phyloP scores from a whole-genome alignment of 1,140 invertebrate species.

The Drosophila seguyi region DNA sequence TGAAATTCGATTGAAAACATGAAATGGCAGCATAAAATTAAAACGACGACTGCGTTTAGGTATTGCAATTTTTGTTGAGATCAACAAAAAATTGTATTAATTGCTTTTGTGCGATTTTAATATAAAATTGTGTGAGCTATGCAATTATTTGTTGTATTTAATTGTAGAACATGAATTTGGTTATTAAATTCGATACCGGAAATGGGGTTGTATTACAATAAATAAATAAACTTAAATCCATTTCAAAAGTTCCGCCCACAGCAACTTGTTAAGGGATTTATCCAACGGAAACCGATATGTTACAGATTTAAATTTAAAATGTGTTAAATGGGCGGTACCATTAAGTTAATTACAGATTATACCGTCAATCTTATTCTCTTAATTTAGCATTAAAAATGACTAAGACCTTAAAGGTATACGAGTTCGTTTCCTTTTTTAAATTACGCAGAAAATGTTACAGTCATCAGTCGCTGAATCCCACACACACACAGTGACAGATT shows the following conservation, averaged over 20 bases:
- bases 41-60: background rate
- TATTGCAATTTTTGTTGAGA: constrained; percentile 1
- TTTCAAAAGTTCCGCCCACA: background rate
- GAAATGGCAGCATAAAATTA: constrained; percentile 3
- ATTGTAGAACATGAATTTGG: background rate
- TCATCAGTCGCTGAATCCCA: constrained; percentile 23
- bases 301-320: constrained; percentile 9
- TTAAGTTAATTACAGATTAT: constrained; percentile 18
- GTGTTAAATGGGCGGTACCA: constrained; percentile 15
- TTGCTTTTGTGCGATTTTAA: background rate
- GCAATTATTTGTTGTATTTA: background rate
- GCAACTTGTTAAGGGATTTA: background rate
- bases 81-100: background rate
- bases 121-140: background rate
- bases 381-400: constrained; percentile 3
- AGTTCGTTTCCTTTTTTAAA: constrained; percentile 27
- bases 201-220: background rate
- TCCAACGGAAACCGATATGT: constrained; percentile 1
- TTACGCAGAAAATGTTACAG: constrained; percentile 26
- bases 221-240: background rate
- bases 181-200: constrained; percentile 1
- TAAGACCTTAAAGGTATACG: constrained; percentile 6
- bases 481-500: constrained; percentile 36
- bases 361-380: background rate
- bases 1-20: constrained; percentile 4